Base-by-base conservation (phyloP, 2,113 vertebrate species). In the Isichthys henryi region DNA sequence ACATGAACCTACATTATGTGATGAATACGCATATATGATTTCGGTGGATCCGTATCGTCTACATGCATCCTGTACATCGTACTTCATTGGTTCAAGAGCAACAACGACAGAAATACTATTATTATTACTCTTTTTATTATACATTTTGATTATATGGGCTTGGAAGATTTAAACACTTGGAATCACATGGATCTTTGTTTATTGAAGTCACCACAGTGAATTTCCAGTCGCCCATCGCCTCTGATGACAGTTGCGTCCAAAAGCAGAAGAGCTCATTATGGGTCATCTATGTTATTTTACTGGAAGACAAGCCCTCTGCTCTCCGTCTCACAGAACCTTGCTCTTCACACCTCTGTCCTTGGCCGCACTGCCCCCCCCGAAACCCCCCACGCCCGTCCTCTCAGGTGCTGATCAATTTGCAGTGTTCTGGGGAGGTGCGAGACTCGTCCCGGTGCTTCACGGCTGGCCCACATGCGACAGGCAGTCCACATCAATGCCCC, bases 391-490 rank as follows among this genome's bases (percentile, higher is more conserved):
- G 31, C 50, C 31, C 19, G 15, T 90, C 91, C 93, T 94, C 92
- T 89, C 90, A 95, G 95, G 94, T 96, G 96, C 95, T 95, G 96
- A 95, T 95, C 96, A 96, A 96, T 96, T 96, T 95, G 94, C 96
- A 96, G 95, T 92, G 94, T 96, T 92, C 91, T 86, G 90, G 90
- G 83, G 91, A 95, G 94, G 95, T 94, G 95, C 93, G 94, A 96
- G 92, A 93, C 91, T 90, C 90, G 92, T 90, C 92, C 91, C 93
- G 62, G 92, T 92, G 62, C 86, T 80, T 90, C 91, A 92, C 91
- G 86, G 89, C 89, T 91, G 92, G 91, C 91, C 91, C 46, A 90
- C 91, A 90, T 83, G 27, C 92, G 92, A 93, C 83, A 90, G 50
- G 58, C 89, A 46, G 80, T 21, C 7, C 88, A 90, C 49, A 74